These are phyloP conservation scores for Philaethria dido DNA, from an alignment of 2,888 invertebrate species.

Conservation along the genomic window DNA sequence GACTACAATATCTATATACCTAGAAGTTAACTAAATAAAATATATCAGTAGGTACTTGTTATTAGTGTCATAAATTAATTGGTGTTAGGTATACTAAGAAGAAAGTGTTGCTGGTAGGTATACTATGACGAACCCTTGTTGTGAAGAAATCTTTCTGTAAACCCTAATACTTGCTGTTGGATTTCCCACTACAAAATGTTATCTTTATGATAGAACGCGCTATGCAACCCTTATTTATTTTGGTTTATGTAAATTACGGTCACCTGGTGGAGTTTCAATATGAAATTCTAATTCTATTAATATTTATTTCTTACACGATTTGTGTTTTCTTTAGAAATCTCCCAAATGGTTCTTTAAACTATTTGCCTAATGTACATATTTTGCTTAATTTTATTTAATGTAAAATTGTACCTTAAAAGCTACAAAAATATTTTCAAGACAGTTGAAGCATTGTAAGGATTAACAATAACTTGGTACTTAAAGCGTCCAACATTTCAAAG, in stretches of 20 bases:
- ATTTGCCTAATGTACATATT: background rate
- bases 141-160: background rate
- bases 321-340: background rate
- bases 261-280: conserved; percentile 49
- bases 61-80: background rate
- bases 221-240: conserved; percentile 53
- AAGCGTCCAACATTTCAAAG: background rate
- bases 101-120: too few relatives aligned
- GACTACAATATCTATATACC: too few relatives aligned
- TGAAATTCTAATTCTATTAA: conserved; percentile 23
- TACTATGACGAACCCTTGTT: background rate
- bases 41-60: too few relatives aligned
- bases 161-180: background rate
- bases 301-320: conserved; percentile 3
- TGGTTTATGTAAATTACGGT: conserved; percentile 63
- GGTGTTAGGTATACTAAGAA: background rate
- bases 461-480: conserved; percentile 8
- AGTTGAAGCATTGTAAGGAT: conserved; percentile 6
- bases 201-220: conserved; percentile 11
- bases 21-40: too few relatives aligned
- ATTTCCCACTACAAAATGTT: background rate
- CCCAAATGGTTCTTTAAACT: background rate
- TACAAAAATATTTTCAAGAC: background rate
- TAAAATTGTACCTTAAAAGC: background rate
- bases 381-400: background rate